phyloP scores from a whole-genome alignment of 2,888 invertebrate genomes.

The Latrodectus hesperus region DNA sequence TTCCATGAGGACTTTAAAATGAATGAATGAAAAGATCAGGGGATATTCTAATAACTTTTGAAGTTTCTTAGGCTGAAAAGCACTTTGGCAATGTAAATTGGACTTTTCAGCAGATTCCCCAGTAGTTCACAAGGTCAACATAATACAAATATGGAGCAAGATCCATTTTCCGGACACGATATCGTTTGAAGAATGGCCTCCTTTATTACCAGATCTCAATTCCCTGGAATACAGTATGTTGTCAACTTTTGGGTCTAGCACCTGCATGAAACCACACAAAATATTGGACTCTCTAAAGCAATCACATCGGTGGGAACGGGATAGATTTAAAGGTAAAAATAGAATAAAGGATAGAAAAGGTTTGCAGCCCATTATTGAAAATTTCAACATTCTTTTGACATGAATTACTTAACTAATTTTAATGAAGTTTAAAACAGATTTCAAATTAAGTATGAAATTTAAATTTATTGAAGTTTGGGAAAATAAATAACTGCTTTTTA shows the following conservation, averaged over 20 bases:
- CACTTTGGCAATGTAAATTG: conserved; percentile 1
- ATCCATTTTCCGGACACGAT: neutral
- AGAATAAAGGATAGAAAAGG: too few relatives aligned
- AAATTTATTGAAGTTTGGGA: too few relatives aligned
- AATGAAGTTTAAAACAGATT: too few relatives aligned
- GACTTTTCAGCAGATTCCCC: neutral
- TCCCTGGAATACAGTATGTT: neutral
- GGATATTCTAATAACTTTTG: neutral
- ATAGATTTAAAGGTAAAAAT: neutral
- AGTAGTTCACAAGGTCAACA: neutral
- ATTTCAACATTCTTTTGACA: neutral
- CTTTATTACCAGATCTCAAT: neutral
- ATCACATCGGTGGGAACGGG: conserved; percentile 1
- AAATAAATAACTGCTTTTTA: too few relatives aligned
- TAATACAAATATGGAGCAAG: neutral
- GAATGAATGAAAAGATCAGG: neutral
- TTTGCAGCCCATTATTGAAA: conserved; percentile 18
- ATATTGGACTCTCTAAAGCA: conserved; percentile 1
- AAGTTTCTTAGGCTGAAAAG: neutral
- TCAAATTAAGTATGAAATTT: too few relatives aligned
- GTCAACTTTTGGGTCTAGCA: neutral
- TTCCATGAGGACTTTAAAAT: neutral
- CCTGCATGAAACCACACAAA: conserved; percentile 14
- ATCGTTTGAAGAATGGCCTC: neutral
- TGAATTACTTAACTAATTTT: too few relatives aligned